Evolutionary conservation across 2,888 invertebrate species (phyloP).

Genomic region (Clivina fossor): DNA sequence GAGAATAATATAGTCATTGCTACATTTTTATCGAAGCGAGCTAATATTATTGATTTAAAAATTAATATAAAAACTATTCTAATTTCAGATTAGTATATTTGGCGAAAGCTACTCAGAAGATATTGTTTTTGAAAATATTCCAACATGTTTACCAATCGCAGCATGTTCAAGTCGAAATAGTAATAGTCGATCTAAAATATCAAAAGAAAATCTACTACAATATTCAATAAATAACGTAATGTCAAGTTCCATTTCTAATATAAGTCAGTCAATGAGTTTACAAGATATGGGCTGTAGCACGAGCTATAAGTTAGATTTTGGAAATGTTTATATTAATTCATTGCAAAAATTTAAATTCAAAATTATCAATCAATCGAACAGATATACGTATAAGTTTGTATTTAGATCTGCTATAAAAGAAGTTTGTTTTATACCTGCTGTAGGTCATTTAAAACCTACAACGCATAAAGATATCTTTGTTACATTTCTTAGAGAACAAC

Average conservation of each 20-base stretch:
- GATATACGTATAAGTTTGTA: conserved; percentile 51
- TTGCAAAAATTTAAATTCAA: conserved; percentile 50
- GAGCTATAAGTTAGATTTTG: conserved; percentile 51
- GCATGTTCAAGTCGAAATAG: too few species aligned
- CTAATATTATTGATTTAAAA: too few species aligned
- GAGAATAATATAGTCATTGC: too few species aligned
- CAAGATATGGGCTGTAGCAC: too few species aligned
- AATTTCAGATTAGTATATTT: conserved; percentile 46
- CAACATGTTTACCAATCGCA: too few species aligned
- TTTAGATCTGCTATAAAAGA: conserved; percentile 45
- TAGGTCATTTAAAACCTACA: conserved; percentile 53
- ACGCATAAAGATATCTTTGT: conserved; percentile 56
- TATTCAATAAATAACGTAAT: not conserved
- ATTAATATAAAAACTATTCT: not conserved
- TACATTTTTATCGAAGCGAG: too few species aligned
- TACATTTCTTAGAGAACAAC: conserved; percentile 54
- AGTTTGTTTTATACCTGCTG: conserved; percentile 55
- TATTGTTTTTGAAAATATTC: conserved; percentile 50
- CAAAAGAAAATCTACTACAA: not conserved
- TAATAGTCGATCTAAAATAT: conserved; percentile 12
- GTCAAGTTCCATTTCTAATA: not conserved
- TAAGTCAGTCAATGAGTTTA: not conserved
- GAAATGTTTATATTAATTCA: conserved; percentile 48
- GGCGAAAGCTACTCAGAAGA: conserved; percentile 55
- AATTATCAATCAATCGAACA: conserved; percentile 51